These are phyloP conservation scores for Poeciliopsis paucimaculata DNA, from an alignment of 2,797 vertebrate species.

Conservation along the genomic window DNA sequence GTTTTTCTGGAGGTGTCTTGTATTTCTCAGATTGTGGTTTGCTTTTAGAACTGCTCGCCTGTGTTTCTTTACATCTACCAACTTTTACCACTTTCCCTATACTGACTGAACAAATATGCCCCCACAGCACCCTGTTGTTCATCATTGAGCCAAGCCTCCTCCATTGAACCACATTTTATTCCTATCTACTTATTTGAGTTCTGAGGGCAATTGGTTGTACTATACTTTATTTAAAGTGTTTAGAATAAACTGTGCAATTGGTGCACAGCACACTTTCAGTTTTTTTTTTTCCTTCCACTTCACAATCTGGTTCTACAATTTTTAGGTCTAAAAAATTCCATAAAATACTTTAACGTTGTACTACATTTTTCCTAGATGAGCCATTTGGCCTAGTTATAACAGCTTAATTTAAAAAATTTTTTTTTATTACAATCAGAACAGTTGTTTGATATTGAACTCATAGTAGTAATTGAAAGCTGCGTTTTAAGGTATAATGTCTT, in stretches of 20 bases:
- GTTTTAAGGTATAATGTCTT: neutral
- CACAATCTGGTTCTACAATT: neutral
- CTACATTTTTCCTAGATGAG: neutral
- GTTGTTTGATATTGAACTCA: neutral
- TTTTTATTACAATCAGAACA: neutral
- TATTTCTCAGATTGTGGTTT: neutral
- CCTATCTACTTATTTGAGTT: neutral
- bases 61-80: neutral
- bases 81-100: neutral
- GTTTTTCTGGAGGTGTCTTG: neutral
- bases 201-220: neutral
- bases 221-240: neutral
- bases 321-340: neutral
- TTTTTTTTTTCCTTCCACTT: neutral
- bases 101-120: neutral
- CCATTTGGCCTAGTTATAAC: neutral
- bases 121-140: neutral
- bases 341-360: neutral
- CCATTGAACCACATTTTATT: neutral
- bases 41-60: neutral
- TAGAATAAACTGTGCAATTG: neutral
- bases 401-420: neutral
- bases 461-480: neutral
- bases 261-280: neutral
- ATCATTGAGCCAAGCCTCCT: neutral